Conservation (phyloP, 2,113 vertebrate genomes). For the Upupa epops region DNA sequence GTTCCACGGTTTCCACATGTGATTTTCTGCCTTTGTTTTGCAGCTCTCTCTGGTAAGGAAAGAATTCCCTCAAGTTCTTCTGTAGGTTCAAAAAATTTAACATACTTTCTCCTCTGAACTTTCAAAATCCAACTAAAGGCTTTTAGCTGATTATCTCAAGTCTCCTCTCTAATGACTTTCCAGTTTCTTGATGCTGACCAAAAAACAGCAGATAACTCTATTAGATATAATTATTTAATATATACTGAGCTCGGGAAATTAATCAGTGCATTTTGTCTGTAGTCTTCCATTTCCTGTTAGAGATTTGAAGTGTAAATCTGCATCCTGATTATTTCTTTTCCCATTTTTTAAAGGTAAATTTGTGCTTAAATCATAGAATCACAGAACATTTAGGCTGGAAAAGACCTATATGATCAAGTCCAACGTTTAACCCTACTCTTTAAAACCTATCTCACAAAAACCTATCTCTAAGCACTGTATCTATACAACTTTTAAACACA, state of each 20-base stretch:
- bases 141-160: constrained; percentile 25
- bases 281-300: constrained; percentile 54
- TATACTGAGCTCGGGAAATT: constrained; percentile 30
- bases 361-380: background rate
- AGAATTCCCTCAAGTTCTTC: background rate
- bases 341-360: background rate
- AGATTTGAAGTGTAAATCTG: background rate
- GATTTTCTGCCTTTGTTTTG: background rate
- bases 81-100: background rate
- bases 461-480: too few relatives aligned
- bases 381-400: too few relatives aligned
- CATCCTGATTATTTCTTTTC: constrained; percentile 27
- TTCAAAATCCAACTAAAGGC: constrained; percentile 9
- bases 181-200: constrained; percentile 28
- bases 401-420: too few relatives aligned
- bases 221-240: constrained; percentile 45
- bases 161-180: constrained; percentile 41
- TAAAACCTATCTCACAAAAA: too few relatives aligned
- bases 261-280: constrained; percentile 51
- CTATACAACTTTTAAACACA: too few relatives aligned
- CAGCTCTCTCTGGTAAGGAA: background rate
- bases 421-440: too few relatives aligned
- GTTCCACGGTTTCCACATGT: background rate
- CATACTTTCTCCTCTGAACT: constrained; percentile 29
- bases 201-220: constrained; percentile 40